phyloP scores from a whole-genome alignment of 2,113 vertebrate species.

The Xiphophorus maculatus region DNA sequence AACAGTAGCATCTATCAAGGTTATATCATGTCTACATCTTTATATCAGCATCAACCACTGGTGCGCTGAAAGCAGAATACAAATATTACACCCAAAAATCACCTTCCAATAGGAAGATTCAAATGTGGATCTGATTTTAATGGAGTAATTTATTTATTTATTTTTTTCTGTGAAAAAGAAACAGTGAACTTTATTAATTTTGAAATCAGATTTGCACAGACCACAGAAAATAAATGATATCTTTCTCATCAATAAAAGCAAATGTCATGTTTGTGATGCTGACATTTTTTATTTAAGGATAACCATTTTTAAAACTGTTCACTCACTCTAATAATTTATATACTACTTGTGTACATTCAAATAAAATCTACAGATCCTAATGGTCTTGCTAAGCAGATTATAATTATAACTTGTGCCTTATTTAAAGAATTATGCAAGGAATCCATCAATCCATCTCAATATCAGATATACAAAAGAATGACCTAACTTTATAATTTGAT shows the following conservation, averaged over 20 bases:
- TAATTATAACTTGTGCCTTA: no score
- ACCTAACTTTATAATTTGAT: neutral
- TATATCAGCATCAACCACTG: neutral
- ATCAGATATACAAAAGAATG: neutral
- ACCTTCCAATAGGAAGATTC: neutral
- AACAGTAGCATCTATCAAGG: constrained; percentile 23
- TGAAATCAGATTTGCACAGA: neutral
- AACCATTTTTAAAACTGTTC: neutral
- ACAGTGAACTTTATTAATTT: no score
- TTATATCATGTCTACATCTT: constrained; percentile 5
- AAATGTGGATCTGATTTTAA: neutral
- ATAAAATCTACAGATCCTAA: no score
- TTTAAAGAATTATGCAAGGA: no score
- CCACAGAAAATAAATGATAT: neutral
- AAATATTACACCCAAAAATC: neutral
- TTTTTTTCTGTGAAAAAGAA: neutral
- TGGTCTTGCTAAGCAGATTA: no score
- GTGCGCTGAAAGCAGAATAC: neutral
- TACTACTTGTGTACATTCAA: no score
- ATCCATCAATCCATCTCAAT: no score
- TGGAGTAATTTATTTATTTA: neutral
- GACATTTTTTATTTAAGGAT: neutral
- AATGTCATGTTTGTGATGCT: neutral
- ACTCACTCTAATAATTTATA: no score
- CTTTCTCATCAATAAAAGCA: neutral